Evolutionary conservation across 2,888 invertebrate species (phyloP).

Genomic region (Tiliacea citrago): DNA sequence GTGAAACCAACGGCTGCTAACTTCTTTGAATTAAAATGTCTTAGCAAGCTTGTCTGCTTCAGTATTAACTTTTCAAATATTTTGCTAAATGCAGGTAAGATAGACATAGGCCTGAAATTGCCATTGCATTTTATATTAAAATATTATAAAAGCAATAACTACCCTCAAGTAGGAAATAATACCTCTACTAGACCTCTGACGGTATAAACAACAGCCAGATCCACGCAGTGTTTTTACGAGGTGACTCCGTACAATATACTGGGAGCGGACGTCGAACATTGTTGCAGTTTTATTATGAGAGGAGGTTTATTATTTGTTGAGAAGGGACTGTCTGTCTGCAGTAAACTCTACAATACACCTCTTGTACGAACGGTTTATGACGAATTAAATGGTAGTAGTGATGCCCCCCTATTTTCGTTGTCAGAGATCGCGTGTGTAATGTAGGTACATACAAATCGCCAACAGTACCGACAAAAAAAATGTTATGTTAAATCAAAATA

Average conservation of each 20-base stretch:
- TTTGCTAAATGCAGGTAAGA: too few species aligned
- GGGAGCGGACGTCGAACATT: constrained; percentile 14
- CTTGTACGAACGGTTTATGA: constrained; percentile 27
- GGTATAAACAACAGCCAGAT: background rate
- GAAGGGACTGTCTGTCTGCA: constrained; percentile 25
- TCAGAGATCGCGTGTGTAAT: background rate
- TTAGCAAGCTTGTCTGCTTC: too few species aligned
- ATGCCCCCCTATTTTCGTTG: background rate
- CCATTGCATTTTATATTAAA: too few species aligned
- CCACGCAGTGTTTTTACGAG: constrained; percentile 9
- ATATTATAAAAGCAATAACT: too few species aligned
- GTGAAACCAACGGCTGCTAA: too few species aligned
- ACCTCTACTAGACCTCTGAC: too few species aligned
- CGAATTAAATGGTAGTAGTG: constrained; percentile 8
- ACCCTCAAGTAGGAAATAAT: too few species aligned
- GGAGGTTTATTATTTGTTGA: constrained; percentile 40
- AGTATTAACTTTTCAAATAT: too few species aligned
- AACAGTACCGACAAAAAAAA: background rate
- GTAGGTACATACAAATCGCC: too few species aligned
- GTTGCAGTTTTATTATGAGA: constrained; percentile 41
- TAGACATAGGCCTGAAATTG: too few species aligned
- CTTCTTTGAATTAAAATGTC: too few species aligned
- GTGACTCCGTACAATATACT: constrained; percentile 1
- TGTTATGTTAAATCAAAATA: background rate
- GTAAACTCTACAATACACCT: constrained; percentile 21